Evolutionary conservation across 2,888 invertebrate species (phyloP).

Genomic region (Acronicta aceris): DNA sequence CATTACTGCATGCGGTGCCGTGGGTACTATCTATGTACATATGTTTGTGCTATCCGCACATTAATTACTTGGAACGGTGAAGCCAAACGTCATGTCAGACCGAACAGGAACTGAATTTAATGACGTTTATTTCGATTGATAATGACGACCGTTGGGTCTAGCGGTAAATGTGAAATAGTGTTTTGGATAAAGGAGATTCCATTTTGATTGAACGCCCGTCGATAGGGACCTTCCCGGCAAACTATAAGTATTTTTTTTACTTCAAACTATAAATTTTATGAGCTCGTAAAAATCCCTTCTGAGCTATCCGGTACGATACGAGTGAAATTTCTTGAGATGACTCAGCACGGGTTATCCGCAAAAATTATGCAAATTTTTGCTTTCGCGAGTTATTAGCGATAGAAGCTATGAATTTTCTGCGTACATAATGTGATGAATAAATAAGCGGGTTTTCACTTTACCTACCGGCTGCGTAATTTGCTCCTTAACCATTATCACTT

Average conservation of each 20-base stretch:
- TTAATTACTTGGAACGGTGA: conserved; percentile 29
- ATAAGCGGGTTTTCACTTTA: conserved; percentile 37
- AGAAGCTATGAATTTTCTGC: conserved; percentile 21
- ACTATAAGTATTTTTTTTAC: conserved; percentile 18
- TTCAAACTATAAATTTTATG: conserved; percentile 35
- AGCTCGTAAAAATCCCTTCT: conserved; percentile 41
- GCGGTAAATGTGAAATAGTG: conserved; percentile 1
- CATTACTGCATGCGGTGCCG: conserved; percentile 57
- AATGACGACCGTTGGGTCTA: background rate
- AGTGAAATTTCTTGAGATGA: conserved; percentile 21
- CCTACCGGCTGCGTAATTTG: conserved; percentile 34
- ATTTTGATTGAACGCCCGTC: conserved; percentile 12
- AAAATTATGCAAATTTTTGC: conserved; percentile 39
- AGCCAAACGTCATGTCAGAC: conserved; percentile 13
- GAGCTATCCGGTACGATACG: conserved; percentile 20
- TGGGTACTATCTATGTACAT: conserved; percentile 12
- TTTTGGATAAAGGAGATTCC: background rate
- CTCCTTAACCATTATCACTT: conserved; percentile 43
- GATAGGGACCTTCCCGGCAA: conserved; percentile 2
- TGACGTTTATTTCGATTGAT: conserved; percentile 16
- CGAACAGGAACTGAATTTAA: conserved; percentile 18
- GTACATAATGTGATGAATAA: conserved; percentile 33
- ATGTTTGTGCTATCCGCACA: conserved; percentile 10
- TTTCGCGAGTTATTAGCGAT: conserved; percentile 3
- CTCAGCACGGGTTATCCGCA: conserved; percentile 17